These are phyloP conservation scores for Steromphala cineraria DNA, from an alignment of 2,888 invertebrate species.

Conservation along the genomic window DNA sequence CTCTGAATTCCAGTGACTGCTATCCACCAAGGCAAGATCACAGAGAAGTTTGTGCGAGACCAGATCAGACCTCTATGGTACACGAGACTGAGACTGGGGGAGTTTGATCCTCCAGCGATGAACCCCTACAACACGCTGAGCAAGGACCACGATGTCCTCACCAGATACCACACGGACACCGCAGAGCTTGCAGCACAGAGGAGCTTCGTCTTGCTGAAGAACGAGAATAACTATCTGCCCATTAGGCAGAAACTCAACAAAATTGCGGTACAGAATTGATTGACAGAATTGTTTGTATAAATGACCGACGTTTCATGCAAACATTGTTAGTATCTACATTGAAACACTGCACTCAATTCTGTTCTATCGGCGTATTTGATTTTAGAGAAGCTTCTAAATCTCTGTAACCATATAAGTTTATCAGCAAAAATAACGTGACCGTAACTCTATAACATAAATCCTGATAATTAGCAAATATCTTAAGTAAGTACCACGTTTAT, in stretches of 20 bases:
- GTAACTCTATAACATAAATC: too few relatives aligned
- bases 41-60: conserved; percentile 43
- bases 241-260: background rate
- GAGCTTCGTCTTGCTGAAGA: conserved; percentile 32
- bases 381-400: too few relatives aligned
- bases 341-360: too few relatives aligned
- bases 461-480: too few relatives aligned
- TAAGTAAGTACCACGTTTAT: too few relatives aligned
- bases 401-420: too few relatives aligned
- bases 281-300: too few relatives aligned
- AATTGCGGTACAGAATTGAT: conserved; percentile 23
- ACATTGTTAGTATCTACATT: too few relatives aligned
- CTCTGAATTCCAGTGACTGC: conserved; percentile 40
- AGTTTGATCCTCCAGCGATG: conserved; percentile 63
- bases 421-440: too few relatives aligned
- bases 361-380: too few relatives aligned
- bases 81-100: conserved; percentile 64
- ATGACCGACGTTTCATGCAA: too few relatives aligned
- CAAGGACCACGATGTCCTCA: conserved; percentile 47
- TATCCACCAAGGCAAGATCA: conserved; percentile 45
- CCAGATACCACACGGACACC: conserved; percentile 43
- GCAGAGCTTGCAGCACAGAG: conserved; percentile 57
- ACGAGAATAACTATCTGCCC: background rate
- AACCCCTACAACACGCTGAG: conserved; percentile 60
- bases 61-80: conserved; percentile 57